Base-by-base conservation (phyloP, 2,888 invertebrate genomes). In the Hypolimnas misippus region DNA sequence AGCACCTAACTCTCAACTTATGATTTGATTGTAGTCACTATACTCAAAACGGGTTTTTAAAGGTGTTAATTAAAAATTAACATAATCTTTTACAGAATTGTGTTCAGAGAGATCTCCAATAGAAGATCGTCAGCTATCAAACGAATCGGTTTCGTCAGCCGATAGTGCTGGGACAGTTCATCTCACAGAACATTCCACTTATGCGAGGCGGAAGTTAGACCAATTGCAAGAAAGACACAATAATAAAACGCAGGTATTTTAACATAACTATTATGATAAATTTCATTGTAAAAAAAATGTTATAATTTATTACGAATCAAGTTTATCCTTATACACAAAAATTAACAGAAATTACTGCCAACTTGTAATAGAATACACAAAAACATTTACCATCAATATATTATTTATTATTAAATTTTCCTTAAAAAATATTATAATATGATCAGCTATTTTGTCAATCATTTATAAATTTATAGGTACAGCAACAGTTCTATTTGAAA, bases 191-290 rank as follows among this genome's bases (percentile, higher is more conserved):
- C 96, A 97, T 82, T 96, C 96, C 1, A 96, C 95, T 58, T 97
- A 96, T 81, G 96, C 97, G 0, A 93, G 96, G 55, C 93, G 95
- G 71, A 97, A 97, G 82, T 89, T 98, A 3, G 96, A 97, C 78
- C 96, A 96, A 77, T 82, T 98, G 59, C 96, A 97, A 73, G 97
- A 97, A 76, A 95, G 96, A 76, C 94, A 98, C 65, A 95, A 94
- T 76, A 97, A 97, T 76, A 98, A 98, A 87, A 94, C 93, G 76
- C 95, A 95, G 89, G 94, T 93, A 17, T 8, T 42, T 5, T 2
- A 17, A 16, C 1, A 17, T 42, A 6, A n/a, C 10, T 29, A 29
- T 29, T 29, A 29, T 29, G 6, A 33, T 33, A 33, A 33, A 33
- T 8, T 8, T 8, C 7, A 33, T 4, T 29, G 6, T 8, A 33